Conservation (phyloP, 2,797 vertebrate species). For the Scolopax rusticola region DNA sequence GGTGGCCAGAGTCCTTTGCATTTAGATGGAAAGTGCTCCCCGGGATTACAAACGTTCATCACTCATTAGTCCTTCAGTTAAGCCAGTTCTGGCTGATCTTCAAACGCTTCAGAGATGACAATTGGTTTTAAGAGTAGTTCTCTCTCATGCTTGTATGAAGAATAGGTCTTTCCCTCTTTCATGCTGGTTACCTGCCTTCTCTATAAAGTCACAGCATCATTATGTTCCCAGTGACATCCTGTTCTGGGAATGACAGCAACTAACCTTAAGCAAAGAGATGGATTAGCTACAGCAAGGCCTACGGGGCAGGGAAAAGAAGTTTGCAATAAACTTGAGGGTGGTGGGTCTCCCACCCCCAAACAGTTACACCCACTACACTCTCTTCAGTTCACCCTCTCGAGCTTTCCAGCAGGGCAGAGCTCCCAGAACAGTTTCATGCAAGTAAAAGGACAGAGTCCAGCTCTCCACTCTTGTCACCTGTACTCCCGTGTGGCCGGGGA, state of each 20-base stretch:
- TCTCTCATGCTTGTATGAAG: not conserved
- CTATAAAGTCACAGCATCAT: not conserved
- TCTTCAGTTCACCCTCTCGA: not conserved
- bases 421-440: not conserved
- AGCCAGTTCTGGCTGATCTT: not conserved
- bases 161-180: not conserved
- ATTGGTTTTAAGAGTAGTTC: not conserved
- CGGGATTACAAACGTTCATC: not conserved
- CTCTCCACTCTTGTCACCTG: not conserved
- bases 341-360: not conserved
- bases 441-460: not conserved
- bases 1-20: not conserved
- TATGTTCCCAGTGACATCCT: not conserved
- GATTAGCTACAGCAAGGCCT: not conserved
- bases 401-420: not conserved
- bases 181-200: not conserved
- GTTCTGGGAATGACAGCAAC: not conserved
- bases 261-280: not conserved
- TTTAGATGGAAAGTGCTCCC: not conserved
- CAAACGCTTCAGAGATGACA: not conserved
- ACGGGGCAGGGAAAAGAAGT: not conserved
- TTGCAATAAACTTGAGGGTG: not conserved
- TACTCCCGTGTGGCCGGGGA: accelerated
- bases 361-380: not conserved
- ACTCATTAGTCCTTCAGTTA: not conserved